Evolutionary conservation across 2,888 invertebrate genomes (phyloP).

Genomic region (Tanypteryx hageni): DNA sequence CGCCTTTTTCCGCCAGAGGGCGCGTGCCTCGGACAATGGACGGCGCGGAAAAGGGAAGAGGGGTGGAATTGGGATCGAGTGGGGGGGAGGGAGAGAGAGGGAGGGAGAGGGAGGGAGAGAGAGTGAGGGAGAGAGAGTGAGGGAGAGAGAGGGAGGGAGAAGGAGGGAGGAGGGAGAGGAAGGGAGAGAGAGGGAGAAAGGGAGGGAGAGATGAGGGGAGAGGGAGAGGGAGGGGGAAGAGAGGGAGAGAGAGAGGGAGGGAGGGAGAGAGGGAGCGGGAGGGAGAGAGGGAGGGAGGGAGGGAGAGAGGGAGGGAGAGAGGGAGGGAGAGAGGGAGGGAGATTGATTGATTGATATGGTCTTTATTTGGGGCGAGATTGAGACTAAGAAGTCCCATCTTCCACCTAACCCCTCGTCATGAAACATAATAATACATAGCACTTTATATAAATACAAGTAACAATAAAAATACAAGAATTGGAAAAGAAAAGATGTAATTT

Average conservation of each 20-base stretch:
- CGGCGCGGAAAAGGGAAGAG: neutral
- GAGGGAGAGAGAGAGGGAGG: neutral
- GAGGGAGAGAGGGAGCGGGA: neutral
- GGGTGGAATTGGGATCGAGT: too few species aligned
- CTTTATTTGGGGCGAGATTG: too few species aligned
- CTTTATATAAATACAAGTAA: too few species aligned
- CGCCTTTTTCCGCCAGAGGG: neutral
- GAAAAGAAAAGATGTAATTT: too few species aligned
- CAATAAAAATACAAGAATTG: too few species aligned
- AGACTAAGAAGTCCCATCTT: too few species aligned
- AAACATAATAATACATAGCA: too few species aligned
- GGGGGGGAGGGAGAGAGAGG: neutral
- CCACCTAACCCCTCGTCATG: too few species aligned
- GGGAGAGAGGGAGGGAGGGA: neutral
- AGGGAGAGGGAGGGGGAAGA: neutral
- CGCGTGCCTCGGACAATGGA: conserved; percentile 44
- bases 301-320: neutral
- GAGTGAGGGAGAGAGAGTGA: neutral
- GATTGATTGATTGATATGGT: too few species aligned
- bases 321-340: neutral
- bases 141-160: neutral
- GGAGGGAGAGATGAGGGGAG: neutral
- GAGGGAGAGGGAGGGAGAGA: neutral
- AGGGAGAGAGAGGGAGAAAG: neutral
- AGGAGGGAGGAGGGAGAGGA: too few species aligned